Conservation (phyloP, 2,888 invertebrate genomes). For the Patella caerulea region DNA sequence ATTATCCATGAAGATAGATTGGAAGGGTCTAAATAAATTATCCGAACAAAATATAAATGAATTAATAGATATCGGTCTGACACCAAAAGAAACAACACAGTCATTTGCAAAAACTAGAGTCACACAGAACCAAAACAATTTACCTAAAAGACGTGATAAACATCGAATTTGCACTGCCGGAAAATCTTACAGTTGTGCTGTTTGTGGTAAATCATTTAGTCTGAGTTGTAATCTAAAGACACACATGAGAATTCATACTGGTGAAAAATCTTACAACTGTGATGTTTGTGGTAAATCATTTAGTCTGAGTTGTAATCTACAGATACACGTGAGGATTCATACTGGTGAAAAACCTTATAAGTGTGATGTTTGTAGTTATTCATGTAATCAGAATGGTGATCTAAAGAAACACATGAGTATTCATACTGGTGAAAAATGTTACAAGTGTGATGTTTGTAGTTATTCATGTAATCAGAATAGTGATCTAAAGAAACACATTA, state of each 20-base stretch:
- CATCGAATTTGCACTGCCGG: background rate
- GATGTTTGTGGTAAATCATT: no score
- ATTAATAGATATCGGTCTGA: no score
- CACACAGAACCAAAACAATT: no score
- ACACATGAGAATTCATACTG: no score
- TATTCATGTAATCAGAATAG: background rate
- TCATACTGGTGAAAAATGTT: background rate
- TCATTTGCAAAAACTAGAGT: no score
- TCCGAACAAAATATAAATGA: no score
- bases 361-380: background rate
- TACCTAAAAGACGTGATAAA: no score
- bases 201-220: no score
- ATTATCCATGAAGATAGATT: background rate
- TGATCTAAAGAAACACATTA: background rate
- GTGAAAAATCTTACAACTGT: no score
- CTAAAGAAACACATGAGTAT: background rate
- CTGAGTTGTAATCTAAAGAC: no score
- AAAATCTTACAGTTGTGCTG: no score
- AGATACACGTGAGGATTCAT: background rate
- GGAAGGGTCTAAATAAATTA: background rate
- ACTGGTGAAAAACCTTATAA: background rate
- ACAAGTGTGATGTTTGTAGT: slow-evolving; percentile 1
- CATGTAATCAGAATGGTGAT: background rate
- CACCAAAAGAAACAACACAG: no score
- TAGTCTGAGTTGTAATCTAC: background rate